Percentiles rank a stretch among this genome's conserved stretches.
These are phyloP conservation scores for Eciton burchellii DNA, from an alignment of 1,140 invertebrate species.

Conservation along the genomic window DNA sequence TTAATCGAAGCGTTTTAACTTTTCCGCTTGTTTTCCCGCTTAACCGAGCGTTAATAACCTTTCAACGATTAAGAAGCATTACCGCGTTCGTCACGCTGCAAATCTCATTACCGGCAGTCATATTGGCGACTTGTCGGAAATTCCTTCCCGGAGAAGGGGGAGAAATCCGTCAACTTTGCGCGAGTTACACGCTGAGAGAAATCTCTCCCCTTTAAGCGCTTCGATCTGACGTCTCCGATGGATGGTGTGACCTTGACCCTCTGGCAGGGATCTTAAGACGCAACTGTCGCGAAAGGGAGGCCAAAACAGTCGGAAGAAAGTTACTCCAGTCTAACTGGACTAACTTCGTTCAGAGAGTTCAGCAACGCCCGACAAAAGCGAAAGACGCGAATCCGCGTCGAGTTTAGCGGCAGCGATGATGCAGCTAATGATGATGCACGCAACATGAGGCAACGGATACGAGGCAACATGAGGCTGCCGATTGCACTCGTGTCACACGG, in stretches of 20 bases:
- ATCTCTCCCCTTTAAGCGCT: constrained; percentile 65
- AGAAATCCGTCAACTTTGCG: neutral
- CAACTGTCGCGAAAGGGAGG: constrained; percentile 44
- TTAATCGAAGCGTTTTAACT: constrained; percentile 65
- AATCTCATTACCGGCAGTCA: neutral
- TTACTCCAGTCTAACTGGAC: neutral
- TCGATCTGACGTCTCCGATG: constrained; percentile 57
- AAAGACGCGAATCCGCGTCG: too few species aligned
- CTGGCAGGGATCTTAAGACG: constrained; percentile 16
- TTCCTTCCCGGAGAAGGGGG: too few species aligned
- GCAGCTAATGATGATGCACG: too few species aligned
- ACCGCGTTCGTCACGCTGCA: neutral
- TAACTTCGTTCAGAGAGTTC: neutral
- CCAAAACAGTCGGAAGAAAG: constrained; percentile 1
- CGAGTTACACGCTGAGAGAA: constrained; percentile 11
- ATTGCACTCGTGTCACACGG: too few species aligned
- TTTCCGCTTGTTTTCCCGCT: constrained; percentile 49
- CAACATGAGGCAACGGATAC: too few species aligned
- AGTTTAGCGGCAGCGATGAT: too few species aligned
- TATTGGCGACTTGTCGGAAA: neutral
- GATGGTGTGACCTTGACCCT: constrained; percentile 61
- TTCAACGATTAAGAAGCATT: constrained; percentile 24
- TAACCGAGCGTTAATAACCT: constrained; percentile 61
- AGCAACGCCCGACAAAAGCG: too few species aligned
- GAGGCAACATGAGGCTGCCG: too few species aligned